Percentiles rank a stretch among this genome's conserved stretches.
Evolutionary conservation across 2,113 vertebrate genomes (phyloP).

Genomic region (Shinisaurus crocodilurus): DNA sequence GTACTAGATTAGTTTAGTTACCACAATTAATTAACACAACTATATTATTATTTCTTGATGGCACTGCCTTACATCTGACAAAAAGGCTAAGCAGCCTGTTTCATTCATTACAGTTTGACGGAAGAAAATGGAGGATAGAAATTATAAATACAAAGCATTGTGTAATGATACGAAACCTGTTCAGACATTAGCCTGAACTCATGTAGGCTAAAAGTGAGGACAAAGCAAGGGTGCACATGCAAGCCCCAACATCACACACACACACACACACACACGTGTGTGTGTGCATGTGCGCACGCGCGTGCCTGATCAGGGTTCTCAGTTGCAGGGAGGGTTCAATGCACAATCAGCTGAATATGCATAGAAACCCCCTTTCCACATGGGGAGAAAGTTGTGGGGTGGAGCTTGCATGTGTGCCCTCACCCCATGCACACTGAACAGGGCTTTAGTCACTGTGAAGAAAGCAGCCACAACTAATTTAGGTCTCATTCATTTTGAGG

Average conservation of each 20-base stretch:
- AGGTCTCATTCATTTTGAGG: background rate
- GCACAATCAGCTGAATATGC: background rate
- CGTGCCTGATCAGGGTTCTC: background rate
- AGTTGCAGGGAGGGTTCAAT: background rate
- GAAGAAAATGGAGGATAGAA: slow-evolving; percentile 30
- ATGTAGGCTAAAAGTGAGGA: background rate
- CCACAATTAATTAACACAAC: slow-evolving; percentile 65
- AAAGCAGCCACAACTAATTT: slow-evolving; percentile 52
- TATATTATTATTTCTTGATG: slow-evolving; percentile 50
- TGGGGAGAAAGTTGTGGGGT: background rate
- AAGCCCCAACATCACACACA: background rate
- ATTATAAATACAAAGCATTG: slow-evolving; percentile 55
- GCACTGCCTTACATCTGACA: slow-evolving; percentile 53
- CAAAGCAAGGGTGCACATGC: background rate
- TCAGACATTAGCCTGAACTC: too few species aligned
- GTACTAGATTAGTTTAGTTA: slow-evolving; percentile 66
- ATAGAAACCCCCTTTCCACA: background rate
- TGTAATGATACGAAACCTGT: slow-evolving; percentile 16
- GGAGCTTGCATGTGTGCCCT: too few species aligned
- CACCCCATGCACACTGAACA: background rate
- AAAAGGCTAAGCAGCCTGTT: slow-evolving; percentile 56
- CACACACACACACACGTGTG: rapidly evolving
- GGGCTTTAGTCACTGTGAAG: slow-evolving; percentile 58
- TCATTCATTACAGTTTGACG: slow-evolving; percentile 44
- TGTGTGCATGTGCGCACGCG: rapidly evolving